phyloP scores from a whole-genome alignment of 37 sponge, comb jelly and placozoan genomes.

The Halichondria panicea region DNA sequence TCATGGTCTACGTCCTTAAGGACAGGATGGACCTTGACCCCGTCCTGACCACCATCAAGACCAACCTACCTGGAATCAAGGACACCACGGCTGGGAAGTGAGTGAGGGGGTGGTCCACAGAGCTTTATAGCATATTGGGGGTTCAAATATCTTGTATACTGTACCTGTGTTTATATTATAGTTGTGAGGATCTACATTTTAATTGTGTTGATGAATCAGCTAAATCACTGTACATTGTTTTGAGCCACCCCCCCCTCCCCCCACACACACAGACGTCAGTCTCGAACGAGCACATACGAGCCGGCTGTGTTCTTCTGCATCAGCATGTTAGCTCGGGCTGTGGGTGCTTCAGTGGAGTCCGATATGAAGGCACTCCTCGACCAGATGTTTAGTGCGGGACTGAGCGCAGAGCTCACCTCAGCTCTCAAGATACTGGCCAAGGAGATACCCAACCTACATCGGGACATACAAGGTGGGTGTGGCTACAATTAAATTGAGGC shows the following conservation, averaged over 20 bases:
- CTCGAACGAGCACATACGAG: constrained; percentile 32
- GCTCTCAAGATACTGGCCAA: constrained; percentile 54
- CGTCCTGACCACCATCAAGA: constrained; percentile 32
- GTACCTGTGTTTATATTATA: too few relatives aligned
- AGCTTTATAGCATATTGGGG: too few relatives aligned
- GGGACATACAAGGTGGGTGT: constrained; percentile 82
- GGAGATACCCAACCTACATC: constrained; percentile 54
- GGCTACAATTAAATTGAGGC: too few relatives aligned
- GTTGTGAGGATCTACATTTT: too few relatives aligned
- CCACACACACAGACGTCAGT: constrained; percentile 35
- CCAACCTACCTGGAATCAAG: constrained; percentile 41
- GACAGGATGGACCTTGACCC: constrained; percentile 70
- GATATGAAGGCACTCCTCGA: constrained; percentile 66
- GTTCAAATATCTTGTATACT: too few relatives aligned
- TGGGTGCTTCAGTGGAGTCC: constrained; percentile 47
- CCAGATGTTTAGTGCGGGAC: constrained; percentile 69
- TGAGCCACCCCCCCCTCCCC: constrained; percentile 5
- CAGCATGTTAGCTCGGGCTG: constrained; percentile 80
- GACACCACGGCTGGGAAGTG: constrained; percentile 33
- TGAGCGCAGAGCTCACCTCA: constrained; percentile 65
- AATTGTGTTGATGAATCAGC: neutral
- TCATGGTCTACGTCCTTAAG: constrained; percentile 78
- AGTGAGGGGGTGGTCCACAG: constrained; percentile 7
- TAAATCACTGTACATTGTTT: neutral
- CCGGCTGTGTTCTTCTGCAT: constrained; percentile 80